Percentiles rank a stretch among this genome's conserved stretches.
phyloP scores from a whole-genome alignment of 2,113 vertebrate species.

The Trinectes maculatus region DNA sequence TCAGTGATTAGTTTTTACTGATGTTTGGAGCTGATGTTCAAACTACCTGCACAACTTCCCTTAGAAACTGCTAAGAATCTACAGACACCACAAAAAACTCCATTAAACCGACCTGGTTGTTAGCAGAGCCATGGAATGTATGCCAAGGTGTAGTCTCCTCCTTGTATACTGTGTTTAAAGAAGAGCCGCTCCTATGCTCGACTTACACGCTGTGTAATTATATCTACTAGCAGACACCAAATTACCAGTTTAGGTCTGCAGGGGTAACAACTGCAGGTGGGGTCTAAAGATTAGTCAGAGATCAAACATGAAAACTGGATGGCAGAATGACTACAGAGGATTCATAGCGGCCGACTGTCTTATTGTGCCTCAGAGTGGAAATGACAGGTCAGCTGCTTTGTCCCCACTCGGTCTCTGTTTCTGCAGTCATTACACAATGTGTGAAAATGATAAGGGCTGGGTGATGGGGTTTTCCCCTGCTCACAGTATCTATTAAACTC shows the following conservation, averaged over 20 bases:
- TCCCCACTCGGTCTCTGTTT: neutral
- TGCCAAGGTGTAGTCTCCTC: slow-evolving; percentile 48
- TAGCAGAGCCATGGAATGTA: slow-evolving; percentile 68
- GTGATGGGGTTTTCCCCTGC: slow-evolving; percentile 11
- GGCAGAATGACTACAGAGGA: neutral
- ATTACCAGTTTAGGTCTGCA: slow-evolving; percentile 71
- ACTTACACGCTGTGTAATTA: slow-evolving; percentile 70
- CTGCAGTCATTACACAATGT: slow-evolving; percentile 7
- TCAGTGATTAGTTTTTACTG: neutral
- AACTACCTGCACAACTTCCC: neutral
- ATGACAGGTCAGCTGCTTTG: neutral
- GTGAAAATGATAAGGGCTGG: neutral
- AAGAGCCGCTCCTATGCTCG: slow-evolving; percentile 29
- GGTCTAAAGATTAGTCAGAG: slow-evolving; percentile 17
- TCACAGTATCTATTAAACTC: slow-evolving; percentile 7
- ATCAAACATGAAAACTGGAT: slow-evolving; percentile 19
- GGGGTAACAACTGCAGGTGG: slow-evolving; percentile 55
- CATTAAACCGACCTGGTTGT: slow-evolving; percentile 61
- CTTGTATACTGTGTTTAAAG: slow-evolving; percentile 59
- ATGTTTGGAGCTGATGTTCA: neutral
- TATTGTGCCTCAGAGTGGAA: neutral
- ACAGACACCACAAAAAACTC: slow-evolving; percentile 26
- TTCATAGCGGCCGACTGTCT: neutral
- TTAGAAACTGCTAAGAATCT: neutral
- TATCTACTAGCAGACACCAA: slow-evolving; percentile 64